Evolutionary conservation across 2,113 vertebrate species (phyloP).

Genomic region (Panurus biarmicus): DNA sequence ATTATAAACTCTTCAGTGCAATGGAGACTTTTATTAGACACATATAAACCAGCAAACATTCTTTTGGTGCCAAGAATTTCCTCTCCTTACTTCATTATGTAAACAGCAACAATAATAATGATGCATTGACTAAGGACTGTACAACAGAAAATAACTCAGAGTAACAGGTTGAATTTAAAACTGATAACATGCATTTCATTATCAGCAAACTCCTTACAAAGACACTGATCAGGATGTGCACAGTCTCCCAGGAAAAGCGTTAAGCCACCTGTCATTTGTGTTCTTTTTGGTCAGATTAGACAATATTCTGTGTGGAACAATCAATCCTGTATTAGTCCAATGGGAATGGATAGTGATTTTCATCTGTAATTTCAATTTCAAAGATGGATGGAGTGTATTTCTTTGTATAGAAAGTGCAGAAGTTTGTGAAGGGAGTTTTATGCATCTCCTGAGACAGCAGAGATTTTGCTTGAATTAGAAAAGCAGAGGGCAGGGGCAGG

Average conservation of each 20-base stretch:
- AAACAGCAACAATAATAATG: neutral
- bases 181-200: neutral
- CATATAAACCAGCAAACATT: neutral
- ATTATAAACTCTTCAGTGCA: neutral
- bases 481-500: neutral
- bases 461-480: neutral
- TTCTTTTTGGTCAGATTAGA: neutral
- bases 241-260: neutral
- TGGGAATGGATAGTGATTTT: constrained; percentile 5
- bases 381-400: neutral
- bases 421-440: neutral
- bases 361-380: constrained; percentile 23
- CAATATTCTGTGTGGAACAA: neutral
- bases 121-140: neutral
- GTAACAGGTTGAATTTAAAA: neutral
- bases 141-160: neutral
- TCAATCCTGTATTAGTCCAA: neutral
- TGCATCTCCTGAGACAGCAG: neutral
- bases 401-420: neutral
- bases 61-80: neutral
- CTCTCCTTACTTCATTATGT: neutral
- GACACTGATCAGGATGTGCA: neutral
- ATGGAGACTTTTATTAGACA: neutral
- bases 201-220: neutral
- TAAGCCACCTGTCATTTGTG: neutral